phyloP scores from a whole-genome alignment of 2,888 invertebrate genomes.

The Masnerella sp. region DNA sequence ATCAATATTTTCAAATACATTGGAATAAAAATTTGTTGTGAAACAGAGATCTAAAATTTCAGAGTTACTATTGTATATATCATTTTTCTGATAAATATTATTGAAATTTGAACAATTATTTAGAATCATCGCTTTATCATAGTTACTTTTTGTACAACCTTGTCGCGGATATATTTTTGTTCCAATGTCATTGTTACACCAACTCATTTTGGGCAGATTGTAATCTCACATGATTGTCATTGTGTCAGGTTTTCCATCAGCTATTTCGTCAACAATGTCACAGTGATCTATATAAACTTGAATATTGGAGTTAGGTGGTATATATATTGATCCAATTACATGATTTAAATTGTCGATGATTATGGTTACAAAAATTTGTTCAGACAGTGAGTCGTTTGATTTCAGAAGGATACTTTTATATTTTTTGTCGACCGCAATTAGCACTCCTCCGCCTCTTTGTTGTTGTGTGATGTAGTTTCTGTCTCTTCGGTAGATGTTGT shows the following conservation, averaged over 20 bases:
- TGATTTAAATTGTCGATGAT: neutral
- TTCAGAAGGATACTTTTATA: neutral
- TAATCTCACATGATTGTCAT: neutral
- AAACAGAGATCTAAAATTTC: slow-evolving; percentile 2
- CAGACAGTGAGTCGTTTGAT: neutral
- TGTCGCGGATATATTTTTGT: neutral
- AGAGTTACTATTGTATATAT: neutral
- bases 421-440: neutral
- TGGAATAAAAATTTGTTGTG: neutral
- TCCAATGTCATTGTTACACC: neutral
- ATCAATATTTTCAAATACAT: neutral
- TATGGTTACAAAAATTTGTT: neutral
- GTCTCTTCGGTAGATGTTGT: neutral
- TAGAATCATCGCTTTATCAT: neutral
- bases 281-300: neutral
- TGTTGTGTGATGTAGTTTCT: neutral
- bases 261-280: neutral
- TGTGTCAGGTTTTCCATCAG: neutral
- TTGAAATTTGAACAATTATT: neutral
- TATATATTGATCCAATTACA: neutral
- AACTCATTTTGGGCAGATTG: neutral
- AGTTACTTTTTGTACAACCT: neutral
- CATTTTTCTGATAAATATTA: neutral
- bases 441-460: neutral
- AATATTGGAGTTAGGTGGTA: neutral